Evolutionary conservation across 2,797 vertebrate genomes (phyloP).

Genomic region (Eidolon dupreanum): DNA sequence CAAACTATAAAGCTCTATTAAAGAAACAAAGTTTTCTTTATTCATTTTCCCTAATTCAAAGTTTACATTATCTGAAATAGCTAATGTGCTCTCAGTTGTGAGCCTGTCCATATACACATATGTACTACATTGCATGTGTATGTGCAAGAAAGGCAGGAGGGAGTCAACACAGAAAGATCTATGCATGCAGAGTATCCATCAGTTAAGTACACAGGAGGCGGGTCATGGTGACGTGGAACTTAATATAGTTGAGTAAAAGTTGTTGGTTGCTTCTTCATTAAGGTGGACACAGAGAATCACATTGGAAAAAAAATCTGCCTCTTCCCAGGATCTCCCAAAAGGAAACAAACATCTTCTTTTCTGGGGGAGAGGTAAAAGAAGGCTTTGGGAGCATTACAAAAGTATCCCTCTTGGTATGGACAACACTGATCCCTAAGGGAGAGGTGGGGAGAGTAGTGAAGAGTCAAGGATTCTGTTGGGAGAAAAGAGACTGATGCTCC

Average conservation of each 20-base stretch:
- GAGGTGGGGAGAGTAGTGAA: background rate
- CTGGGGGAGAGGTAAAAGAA: background rate
- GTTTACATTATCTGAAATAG: background rate
- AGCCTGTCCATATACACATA: background rate
- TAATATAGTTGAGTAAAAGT: background rate
- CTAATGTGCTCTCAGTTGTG: background rate
- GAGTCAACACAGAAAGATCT: background rate
- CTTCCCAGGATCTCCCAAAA: background rate
- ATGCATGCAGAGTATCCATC: background rate
- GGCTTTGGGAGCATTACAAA: background rate
- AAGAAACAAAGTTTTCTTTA: background rate
- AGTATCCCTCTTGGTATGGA: background rate
- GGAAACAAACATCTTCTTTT: background rate
- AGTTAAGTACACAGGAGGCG: background rate
- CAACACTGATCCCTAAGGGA: background rate
- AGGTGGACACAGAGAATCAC: background rate
- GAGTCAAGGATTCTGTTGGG: background rate
- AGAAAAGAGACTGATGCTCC: background rate
- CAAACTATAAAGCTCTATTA: background rate
- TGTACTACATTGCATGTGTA: background rate
- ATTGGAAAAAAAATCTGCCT: background rate
- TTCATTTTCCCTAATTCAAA: background rate
- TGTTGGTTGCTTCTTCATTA: background rate
- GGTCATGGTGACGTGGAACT: background rate
- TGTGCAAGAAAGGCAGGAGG: background rate